Evolutionary conservation across 2,888 invertebrate species (phyloP), one percentile per base, ranked within the genome.

Genomic region (Rhamnusium bicolor): DNA sequence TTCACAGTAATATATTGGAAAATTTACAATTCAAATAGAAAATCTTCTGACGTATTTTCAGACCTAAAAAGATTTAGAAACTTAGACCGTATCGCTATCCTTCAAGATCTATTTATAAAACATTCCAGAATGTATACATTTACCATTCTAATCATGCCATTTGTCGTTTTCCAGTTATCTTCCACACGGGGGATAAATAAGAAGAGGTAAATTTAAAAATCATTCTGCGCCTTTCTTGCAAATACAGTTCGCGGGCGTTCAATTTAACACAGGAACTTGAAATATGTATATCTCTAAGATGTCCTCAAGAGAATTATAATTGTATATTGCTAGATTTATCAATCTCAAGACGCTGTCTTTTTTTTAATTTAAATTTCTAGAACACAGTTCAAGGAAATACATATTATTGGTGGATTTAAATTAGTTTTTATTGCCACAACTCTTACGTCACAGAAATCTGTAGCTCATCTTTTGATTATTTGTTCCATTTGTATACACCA

Each of bases 121-220:
- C 56, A 46, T 56, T 56, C 32, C 46, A n/a, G 67, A 40, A 19
- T 46, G 32, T 21, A 29, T 8, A 47, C 56, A 67, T 67, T 67
- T 67, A 56, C 67, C 40, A 67, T 56, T 67, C 56, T 56, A 67
- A 67, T 67, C 67, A 67, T 47, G 67, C 67, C 56, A 67, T 67
- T 56, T 67, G 54, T 67, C 56, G 32, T 65, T 32, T 19, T 53
- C 65, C 65, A 53, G 65, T 65, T 65, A 65, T 65, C 65, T 51
- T 51, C 32, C 65, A 19, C 53, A 14, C 29, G 19, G 53, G 65
- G 53, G 40, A 67, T 56, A 67, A 67, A 54, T 54, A 29, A 46
- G 67, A 32, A 32, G 56, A 67, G 67, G 67, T 67, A 47, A 67
- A 67, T 54, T 67, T 56, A 67, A 67, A 67, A 56, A 56, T 24